phyloP scores from a whole-genome alignment of 1,140 invertebrate species.

The Olivierus martensii region DNA sequence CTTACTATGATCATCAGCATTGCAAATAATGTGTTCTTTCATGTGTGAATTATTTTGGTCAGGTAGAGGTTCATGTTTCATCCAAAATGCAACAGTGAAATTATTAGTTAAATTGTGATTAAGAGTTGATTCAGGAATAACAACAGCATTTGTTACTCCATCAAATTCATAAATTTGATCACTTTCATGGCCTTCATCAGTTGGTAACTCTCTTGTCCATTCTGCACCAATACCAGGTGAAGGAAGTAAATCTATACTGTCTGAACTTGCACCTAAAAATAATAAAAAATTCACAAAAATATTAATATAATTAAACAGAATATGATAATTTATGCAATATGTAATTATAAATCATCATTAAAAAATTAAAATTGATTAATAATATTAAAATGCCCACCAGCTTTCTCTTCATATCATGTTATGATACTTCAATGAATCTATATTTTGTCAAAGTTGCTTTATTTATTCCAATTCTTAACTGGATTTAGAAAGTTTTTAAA shows the following conservation, averaged over 20 bases:
- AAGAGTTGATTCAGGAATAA: constrained; percentile 47
- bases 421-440: too few relatives aligned
- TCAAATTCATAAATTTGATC: constrained; percentile 93
- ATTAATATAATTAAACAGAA: too few relatives aligned
- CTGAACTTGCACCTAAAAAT: constrained; percentile 45
- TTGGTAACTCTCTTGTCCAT: constrained; percentile 73
- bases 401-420: too few relatives aligned
- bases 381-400: too few relatives aligned
- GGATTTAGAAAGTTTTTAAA: too few relatives aligned
- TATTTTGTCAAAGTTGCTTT: too few relatives aligned
- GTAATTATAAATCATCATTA: too few relatives aligned
- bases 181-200: constrained; percentile 73
- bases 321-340: too few relatives aligned
- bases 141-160: constrained; percentile 66
- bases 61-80: constrained; percentile 62
- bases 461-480: too few relatives aligned
- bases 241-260: constrained; percentile 69
- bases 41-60: constrained; percentile 40
- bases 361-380: too few relatives aligned
- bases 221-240: constrained; percentile 57
- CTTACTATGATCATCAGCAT: constrained; percentile 90
- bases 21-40: constrained; percentile 91
- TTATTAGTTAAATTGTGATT: constrained; percentile 53
- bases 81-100: constrained; percentile 84
- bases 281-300: constrained; percentile 1